Conservation (phyloP, 2,113 vertebrate species). For the Podocnemis expansa region DNA sequence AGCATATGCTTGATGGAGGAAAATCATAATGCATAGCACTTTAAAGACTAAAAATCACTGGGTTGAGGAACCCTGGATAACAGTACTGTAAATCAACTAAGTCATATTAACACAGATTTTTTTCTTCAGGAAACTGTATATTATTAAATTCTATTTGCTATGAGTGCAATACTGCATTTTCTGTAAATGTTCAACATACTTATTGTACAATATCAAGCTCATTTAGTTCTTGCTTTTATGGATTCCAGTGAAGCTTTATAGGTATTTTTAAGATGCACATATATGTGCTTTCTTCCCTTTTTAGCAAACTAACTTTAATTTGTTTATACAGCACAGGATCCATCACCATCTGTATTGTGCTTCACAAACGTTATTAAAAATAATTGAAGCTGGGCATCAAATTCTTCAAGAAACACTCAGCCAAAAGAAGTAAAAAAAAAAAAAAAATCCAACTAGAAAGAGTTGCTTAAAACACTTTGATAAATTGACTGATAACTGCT, state of each 20-base stretch:
- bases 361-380: neutral
- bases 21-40: neutral
- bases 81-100: neutral
- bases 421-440: neutral
- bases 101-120: neutral
- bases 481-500: neutral
- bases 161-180: neutral
- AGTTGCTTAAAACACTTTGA: too few species aligned
- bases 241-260: neutral
- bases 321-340: neutral
- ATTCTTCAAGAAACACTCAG: neutral
- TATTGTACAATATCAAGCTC: neutral
- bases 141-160: neutral
- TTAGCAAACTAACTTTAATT: neutral
- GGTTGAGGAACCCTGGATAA: too few species aligned
- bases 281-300: neutral
- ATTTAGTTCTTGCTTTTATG: neutral
- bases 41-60: neutral
- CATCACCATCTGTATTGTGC: neutral
- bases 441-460: too few species aligned
- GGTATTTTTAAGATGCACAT: neutral
- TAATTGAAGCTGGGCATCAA: neutral
- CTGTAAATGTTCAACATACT: neutral
- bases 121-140: too few species aligned
- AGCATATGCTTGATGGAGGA: neutral